phyloP scores from a whole-genome alignment of 2,888 invertebrate genomes.

The Caenorhabditis sp. region DNA sequence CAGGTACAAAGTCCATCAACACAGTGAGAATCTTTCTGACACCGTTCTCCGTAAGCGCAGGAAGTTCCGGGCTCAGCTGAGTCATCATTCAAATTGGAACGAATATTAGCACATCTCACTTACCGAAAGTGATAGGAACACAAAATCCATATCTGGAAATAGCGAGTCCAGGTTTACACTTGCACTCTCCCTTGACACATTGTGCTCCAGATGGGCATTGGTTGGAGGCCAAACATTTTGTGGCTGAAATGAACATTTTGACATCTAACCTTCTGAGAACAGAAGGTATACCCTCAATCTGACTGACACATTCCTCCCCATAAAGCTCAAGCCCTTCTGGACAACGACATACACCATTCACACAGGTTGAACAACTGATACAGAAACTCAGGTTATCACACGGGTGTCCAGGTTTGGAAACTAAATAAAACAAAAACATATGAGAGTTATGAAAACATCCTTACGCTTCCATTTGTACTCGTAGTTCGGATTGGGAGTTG shows the following conservation, averaged over 20 bases:
- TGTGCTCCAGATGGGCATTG: constrained; percentile 79
- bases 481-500: constrained; percentile 43
- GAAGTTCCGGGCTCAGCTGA: constrained; percentile 77
- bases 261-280: no score
- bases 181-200: constrained; percentile 75
- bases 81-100: constrained; percentile 5
- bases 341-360: constrained; percentile 76
- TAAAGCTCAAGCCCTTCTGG: constrained; percentile 72
- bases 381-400: constrained; percentile 75
- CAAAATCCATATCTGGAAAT: constrained; percentile 76
- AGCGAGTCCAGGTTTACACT: constrained; percentile 73
- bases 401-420: constrained; percentile 73
- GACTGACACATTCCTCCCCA: constrained; percentile 74
- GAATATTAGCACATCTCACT: not conserved
- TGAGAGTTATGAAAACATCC: not conserved
- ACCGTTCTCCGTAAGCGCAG: constrained; percentile 74
- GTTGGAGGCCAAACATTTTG: constrained; percentile 73
- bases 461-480: constrained; percentile 48
- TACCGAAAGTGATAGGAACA: constrained; percentile 74
- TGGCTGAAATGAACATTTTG: constrained; percentile 63
- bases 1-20: constrained; percentile 75
- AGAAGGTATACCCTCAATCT: constrained; percentile 68
- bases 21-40: constrained; percentile 76
- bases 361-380: constrained; percentile 76
- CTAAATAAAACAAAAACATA: constrained; percentile 62